Evolutionary conservation across 2,113 vertebrate genomes (phyloP).

Genomic region (Pangasianodon hypophthalmus): DNA sequence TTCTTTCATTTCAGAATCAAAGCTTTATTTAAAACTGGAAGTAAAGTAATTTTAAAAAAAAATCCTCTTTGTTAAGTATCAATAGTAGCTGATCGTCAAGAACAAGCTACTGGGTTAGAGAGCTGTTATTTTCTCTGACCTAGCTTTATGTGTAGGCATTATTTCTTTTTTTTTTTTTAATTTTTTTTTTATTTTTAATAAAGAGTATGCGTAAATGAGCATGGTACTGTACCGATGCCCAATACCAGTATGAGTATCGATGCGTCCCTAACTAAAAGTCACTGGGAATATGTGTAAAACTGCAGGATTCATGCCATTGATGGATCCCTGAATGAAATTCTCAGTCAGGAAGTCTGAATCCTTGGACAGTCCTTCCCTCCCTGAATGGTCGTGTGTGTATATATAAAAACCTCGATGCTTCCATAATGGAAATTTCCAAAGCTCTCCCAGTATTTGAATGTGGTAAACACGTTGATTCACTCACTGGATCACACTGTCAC

Average conservation of each 20-base stretch:
- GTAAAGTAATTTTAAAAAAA: background rate
- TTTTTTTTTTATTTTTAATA: background rate
- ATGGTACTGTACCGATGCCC: no score
- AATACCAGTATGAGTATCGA: no score
- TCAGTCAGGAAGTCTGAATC: background rate
- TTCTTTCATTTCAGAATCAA: no score
- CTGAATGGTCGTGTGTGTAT: background rate
- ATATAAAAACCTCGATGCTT: background rate
- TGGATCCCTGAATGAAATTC: no score
- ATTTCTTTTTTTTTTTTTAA: background rate
- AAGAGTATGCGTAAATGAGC: no score
- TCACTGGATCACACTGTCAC: background rate
- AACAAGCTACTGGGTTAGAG: background rate
- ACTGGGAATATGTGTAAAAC: background rate
- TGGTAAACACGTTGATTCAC: background rate
- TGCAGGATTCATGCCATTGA: background rate
- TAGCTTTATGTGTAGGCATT: background rate
- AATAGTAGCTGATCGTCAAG: background rate
- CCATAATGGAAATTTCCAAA: background rate
- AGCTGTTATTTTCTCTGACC: background rate
- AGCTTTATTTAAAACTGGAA: no score
- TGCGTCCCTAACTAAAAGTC: no score
- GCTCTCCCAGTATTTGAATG: background rate
- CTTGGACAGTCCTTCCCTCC: background rate
- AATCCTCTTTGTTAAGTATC: no score